Evolutionary conservation across 2,113 vertebrate genomes (phyloP).

Genomic region (Plecturocebus donacophilus): DNA sequence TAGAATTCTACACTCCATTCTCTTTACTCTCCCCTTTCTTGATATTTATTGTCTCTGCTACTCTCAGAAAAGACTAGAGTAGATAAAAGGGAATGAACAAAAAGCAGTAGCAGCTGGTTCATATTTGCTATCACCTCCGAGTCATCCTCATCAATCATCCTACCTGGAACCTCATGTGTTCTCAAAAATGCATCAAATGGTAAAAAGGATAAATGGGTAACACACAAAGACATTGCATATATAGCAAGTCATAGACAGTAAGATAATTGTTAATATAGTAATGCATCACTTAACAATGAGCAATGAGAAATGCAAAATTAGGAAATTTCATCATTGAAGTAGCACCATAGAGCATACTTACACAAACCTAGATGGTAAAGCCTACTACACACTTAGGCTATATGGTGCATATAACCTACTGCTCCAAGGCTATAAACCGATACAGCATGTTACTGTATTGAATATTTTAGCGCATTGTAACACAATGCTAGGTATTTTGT

Average conservation of each 20-base stretch:
- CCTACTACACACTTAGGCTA: not conserved
- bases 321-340: not conserved
- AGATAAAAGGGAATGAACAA: not conserved
- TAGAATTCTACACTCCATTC: not conserved
- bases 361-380: not conserved
- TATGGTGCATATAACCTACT: not conserved
- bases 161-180: not conserved
- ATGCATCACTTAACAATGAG: not conserved
- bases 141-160: not conserved
- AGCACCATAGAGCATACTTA: not conserved
- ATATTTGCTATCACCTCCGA: not conserved
- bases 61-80: not conserved
- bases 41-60: not conserved
- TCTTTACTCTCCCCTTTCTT: not conserved
- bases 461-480: not conserved
- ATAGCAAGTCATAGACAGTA: not conserved
- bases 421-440: not conserved
- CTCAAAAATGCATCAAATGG: not conserved
- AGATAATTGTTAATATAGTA: not conserved
- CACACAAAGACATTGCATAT: not conserved
- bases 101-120: not conserved
- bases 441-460: not conserved
- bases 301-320: not conserved
- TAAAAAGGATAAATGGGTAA: not conserved
- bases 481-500: not conserved